Conservation (phyloP, 2,888 invertebrate species). For the Incurvaria masculella region DNA sequence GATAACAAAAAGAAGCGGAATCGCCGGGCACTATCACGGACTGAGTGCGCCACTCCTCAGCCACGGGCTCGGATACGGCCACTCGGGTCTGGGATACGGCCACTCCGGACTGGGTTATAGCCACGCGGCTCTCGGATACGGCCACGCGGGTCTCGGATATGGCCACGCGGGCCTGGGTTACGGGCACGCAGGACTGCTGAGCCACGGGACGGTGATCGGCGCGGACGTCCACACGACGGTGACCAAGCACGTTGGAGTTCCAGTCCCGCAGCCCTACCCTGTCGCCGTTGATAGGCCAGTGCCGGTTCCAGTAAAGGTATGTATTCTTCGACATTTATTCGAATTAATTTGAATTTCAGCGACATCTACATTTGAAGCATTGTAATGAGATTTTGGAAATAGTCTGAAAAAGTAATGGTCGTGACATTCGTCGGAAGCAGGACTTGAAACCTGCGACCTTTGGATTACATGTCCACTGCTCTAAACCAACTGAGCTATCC, state of each 20-base stretch:
- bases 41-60: conserved; percentile 19
- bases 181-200: conserved; percentile 15
- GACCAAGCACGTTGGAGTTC: conserved; percentile 48
- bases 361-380: too few species aligned
- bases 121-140: conserved; percentile 15
- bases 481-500: too few species aligned
- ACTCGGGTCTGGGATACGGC: conserved; percentile 13
- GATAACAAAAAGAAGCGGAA: conserved; percentile 43
- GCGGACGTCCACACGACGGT: conserved; percentile 50
- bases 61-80: conserved; percentile 18
- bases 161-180: conserved; percentile 15
- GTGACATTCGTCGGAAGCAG: too few species aligned
- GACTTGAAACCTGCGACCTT: too few species aligned
- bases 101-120: conserved; percentile 18
- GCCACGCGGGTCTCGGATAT: conserved; percentile 13
- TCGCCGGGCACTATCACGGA: conserved; percentile 35
- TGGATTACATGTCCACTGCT: too few species aligned
- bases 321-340: too few species aligned
- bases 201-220: conserved; percentile 30
- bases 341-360: too few species aligned
- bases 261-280: conserved; percentile 47
- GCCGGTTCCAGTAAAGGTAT: conserved; percentile 43
- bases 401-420: too few species aligned
- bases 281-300: conserved; percentile 47
- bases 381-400: too few species aligned